These are phyloP conservation scores for Microcebus ravelobensis DNA, from an alignment of 2,113 vertebrate species.

Conservation along the genomic window DNA sequence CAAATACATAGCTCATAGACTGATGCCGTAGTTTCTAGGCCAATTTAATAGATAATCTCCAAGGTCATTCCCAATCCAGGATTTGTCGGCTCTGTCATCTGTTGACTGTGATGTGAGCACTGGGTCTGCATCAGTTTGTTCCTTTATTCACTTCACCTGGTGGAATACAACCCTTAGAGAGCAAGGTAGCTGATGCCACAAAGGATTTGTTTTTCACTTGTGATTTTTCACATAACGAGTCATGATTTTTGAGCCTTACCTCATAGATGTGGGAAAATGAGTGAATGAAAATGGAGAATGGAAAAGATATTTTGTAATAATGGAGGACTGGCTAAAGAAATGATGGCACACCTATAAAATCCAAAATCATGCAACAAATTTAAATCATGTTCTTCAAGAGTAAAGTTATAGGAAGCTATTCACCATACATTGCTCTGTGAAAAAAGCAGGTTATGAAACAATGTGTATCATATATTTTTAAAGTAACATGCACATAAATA, in stretches of 20 bases:
- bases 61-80: background rate
- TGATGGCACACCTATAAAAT: background rate
- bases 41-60: background rate
- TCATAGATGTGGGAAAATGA: background rate
- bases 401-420: background rate
- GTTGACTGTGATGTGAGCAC: background rate
- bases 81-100: background rate
- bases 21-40: background rate
- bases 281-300: background rate
- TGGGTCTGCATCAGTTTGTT: background rate
- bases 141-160: background rate
- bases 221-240: background rate
- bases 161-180: background rate
- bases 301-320: background rate
- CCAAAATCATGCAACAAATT: background rate
- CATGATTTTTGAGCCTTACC: background rate
- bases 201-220: background rate
- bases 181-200: background rate
- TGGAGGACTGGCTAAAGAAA: background rate
- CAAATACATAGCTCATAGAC: background rate
- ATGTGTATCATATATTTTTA: background rate
- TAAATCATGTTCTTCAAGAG: background rate
- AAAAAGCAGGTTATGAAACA: constrained; percentile 13
- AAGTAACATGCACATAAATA: background rate
- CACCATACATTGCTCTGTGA: background rate